Conservation (phyloP, 1,140 invertebrate species). For the Samia ricini region DNA sequence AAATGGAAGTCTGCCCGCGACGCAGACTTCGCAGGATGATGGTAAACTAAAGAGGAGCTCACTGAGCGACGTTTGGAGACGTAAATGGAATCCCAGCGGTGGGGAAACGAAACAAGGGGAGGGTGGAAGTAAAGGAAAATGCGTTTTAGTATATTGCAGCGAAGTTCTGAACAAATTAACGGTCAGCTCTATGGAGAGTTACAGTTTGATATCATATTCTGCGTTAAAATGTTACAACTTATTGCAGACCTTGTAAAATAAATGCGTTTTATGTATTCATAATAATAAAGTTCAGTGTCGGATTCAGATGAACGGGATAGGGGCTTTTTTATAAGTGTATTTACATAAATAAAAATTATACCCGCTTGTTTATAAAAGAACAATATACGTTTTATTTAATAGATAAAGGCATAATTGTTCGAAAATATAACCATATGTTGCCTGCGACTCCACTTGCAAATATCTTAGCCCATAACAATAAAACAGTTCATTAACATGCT, state of each 20-base stretch:
- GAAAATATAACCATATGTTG: no score
- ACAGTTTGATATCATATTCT: conserved; percentile 51
- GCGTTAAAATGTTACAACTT: conserved; percentile 62
- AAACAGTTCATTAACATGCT: no score
- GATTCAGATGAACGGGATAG: no score
- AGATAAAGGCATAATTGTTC: no score
- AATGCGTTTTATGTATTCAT: not conserved
- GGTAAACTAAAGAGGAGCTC: conserved; percentile 41
- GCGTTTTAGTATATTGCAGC: conserved; percentile 32
- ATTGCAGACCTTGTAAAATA: conserved; percentile 30
- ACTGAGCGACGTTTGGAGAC: conserved; percentile 52
- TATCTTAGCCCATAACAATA: no score
- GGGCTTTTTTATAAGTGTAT: no score
- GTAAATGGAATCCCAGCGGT: conserved; percentile 48
- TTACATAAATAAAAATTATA: no score
- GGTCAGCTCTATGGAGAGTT: conserved; percentile 46
- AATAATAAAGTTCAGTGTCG: no score
- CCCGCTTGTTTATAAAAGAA: no score
- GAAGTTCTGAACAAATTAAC: conserved; percentile 57
- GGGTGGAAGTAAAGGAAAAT: conserved; percentile 27
- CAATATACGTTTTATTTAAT: no score
- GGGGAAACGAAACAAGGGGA: conserved; percentile 16
- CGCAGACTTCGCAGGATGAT: conserved; percentile 33
- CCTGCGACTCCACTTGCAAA: no score
- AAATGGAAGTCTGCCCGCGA: conserved; percentile 23